Percentiles rank a stretch among this genome's conserved stretches.
Evolutionary conservation across 2,797 vertebrate genomes (phyloP).

Genomic region (Acanthis flammea): DNA sequence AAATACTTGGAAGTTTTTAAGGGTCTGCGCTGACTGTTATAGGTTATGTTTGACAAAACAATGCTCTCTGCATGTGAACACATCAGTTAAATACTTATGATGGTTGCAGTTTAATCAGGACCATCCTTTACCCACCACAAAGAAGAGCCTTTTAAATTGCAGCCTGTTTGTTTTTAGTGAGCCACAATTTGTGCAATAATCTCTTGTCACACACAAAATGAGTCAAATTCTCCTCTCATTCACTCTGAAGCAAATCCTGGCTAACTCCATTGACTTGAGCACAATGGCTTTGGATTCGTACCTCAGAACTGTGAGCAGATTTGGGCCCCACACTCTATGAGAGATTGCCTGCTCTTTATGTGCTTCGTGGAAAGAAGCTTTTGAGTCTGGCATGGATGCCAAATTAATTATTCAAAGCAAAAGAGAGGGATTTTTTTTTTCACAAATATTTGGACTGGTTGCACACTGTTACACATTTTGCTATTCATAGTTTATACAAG

Average conservation of each 20-base stretch:
- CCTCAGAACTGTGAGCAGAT: neutral
- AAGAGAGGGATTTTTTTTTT: neutral
- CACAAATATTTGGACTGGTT: neutral
- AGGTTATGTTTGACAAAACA: neutral
- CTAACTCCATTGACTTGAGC: neutral
- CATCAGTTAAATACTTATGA: neutral
- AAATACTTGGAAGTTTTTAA: neutral
- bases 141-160: accelerated
- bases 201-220: neutral
- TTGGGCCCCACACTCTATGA: neutral
- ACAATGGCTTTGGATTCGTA: neutral
- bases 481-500: neutral
- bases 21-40: neutral
- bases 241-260: neutral
- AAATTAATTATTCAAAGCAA: slow-evolving; percentile 48
- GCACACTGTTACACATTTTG: neutral
- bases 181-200: neutral
- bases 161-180: neutral
- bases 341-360: neutral
- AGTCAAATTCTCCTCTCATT: neutral
- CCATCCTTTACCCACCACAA: neutral
- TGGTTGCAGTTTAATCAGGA: neutral
- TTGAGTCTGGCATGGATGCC: neutral
- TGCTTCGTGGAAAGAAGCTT: slow-evolving; percentile 2
- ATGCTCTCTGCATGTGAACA: neutral